A percentile compares a stretch with the other conserved stretches of the same genome.
Evolutionary conservation across 92 coral and sea anemone genomes (phyloP).

Genomic region (Meandrina meandrites): DNA sequence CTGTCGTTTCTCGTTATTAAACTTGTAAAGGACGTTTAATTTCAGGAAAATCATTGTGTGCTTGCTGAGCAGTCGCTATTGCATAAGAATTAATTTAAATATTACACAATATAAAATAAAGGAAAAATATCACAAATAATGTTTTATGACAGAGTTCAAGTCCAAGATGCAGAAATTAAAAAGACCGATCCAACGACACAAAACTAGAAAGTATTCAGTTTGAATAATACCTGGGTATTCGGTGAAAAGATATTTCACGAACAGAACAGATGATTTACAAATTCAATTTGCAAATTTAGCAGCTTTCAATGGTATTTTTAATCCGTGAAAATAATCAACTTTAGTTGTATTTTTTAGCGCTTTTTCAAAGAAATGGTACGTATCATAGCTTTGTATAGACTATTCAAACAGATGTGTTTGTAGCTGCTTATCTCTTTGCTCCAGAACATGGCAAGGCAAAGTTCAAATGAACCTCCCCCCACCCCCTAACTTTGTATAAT

Average conservation of each 20-base stretch:
- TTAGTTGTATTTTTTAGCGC: not conserved
- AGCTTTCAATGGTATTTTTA: not conserved
- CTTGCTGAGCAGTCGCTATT: not conserved
- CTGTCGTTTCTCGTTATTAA: no score
- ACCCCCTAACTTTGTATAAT: no score
- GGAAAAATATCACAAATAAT: not conserved
- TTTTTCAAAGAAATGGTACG: no score
- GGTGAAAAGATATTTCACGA: not conserved
- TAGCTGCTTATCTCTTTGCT: no score
- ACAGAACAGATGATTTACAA: not conserved
- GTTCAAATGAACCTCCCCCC: no score
- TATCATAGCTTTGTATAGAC: not conserved
- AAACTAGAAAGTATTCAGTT: no score
- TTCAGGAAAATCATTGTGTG: no score
- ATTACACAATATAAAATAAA: no score
- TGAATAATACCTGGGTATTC: not conserved
- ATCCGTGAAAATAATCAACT: not conserved
- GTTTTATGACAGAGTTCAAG: not conserved
- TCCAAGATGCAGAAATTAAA: no score
- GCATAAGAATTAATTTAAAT: no score
- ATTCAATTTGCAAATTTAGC: not conserved
- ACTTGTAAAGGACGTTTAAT: no score
- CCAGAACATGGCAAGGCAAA: no score
- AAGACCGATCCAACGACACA: not conserved
- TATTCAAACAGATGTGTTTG: not conserved